A percentile compares a stretch with the other conserved stretches of the same genome.
These are phyloP conservation scores for Patiria miniata DNA, from an alignment of 35 echinoderm and acorn worm species.

Conservation along the genomic window DNA sequence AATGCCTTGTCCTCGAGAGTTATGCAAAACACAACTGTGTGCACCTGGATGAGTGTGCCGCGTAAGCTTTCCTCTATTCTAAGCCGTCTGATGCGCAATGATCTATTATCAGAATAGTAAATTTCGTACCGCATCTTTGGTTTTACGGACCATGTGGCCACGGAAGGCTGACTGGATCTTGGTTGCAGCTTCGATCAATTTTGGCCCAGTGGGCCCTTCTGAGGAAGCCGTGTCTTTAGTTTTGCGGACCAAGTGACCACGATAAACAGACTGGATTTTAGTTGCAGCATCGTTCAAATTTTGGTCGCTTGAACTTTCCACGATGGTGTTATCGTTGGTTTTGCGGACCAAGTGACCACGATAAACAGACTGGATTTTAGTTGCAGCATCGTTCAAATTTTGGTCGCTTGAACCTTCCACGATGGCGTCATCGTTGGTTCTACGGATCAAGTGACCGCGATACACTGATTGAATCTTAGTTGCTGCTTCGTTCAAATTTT, in stretches of 20 bases:
- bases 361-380: constrained; percentile 63
- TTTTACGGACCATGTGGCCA: constrained; percentile 60
- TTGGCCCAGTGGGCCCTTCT: neutral
- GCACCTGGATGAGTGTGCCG: too few species aligned
- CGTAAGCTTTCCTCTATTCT: too few species aligned
- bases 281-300: constrained; percentile 59
- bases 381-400: constrained; percentile 58
- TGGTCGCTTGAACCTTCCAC: neutral
- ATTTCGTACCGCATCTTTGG: neutral
- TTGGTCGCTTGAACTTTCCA: neutral
- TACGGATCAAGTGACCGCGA: constrained; percentile 55
- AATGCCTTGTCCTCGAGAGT: too few species aligned
- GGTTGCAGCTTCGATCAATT: constrained; percentile 54
- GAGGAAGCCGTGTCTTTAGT: constrained; percentile 2
- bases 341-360: constrained; percentile 61
- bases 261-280: constrained; percentile 63
- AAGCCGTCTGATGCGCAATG: too few species aligned
- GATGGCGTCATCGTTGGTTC: neutral
- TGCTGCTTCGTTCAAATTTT: constrained; percentile 57
- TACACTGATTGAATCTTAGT: constrained; percentile 63
- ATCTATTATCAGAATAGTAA: too few species aligned
- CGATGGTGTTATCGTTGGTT: neutral
- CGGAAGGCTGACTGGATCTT: constrained; percentile 61
- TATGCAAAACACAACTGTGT: too few species aligned
- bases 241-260: constrained; percentile 61